Evolutionary conservation across 2,113 vertebrate species (phyloP).

Genomic region (Rhagologus leucostigma): DNA sequence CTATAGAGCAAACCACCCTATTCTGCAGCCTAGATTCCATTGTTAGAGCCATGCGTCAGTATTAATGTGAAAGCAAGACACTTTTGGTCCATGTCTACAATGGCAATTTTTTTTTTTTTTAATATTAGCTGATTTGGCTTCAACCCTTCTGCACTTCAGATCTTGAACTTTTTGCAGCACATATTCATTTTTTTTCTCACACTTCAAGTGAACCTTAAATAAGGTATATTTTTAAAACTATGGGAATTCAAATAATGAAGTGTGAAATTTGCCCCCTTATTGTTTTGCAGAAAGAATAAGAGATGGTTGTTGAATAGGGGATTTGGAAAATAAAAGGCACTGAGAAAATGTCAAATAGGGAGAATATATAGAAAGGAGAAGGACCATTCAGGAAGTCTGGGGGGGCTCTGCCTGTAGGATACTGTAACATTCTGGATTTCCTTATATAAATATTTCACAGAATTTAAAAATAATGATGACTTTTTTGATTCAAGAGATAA

Average conservation of each 20-base stretch:
- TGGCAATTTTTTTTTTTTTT: neutral
- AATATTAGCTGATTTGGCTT: neutral
- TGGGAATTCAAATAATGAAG: neutral
- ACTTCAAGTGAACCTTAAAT: neutral
- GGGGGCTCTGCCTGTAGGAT: neutral
- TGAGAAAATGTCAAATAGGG: neutral
- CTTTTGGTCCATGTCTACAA: neutral
- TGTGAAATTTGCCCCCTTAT: neutral
- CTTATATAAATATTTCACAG: neutral
- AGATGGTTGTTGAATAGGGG: neutral
- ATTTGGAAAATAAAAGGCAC: neutral
- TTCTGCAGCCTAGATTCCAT: neutral
- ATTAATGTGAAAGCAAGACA: neutral
- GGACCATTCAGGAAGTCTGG: neutral
- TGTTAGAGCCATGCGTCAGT: neutral
- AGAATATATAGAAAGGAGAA: neutral
- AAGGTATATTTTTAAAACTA: neutral
- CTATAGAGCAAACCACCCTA: neutral
- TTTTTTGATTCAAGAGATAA: neutral
- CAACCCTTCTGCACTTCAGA: neutral
- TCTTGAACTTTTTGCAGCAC: neutral
- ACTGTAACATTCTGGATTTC: neutral
- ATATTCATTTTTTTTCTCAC: neutral
- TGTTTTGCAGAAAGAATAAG: neutral
- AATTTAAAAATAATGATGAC: neutral